A percentile compares a stretch with the other conserved stretches of the same genome.
Evolutionary conservation across 2,113 vertebrate species (phyloP).

Genomic region (Corydoras maculifer): DNA sequence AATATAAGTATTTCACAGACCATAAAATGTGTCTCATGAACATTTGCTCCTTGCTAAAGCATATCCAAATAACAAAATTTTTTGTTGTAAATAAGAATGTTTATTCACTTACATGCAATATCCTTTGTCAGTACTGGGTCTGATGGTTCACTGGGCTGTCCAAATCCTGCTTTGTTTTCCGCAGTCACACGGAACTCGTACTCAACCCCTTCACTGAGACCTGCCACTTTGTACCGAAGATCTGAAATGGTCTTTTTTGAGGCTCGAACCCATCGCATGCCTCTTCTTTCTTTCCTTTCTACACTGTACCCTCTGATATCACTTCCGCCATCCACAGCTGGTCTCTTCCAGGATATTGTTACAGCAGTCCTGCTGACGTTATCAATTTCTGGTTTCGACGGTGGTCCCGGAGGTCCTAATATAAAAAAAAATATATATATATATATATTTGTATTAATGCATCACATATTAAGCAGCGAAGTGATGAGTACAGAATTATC

Average conservation of each 20-base stretch:
- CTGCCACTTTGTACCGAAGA: conserved; percentile 89
- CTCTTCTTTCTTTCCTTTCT: conserved; percentile 90
- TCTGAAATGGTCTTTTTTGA: conserved; percentile 87
- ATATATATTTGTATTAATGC: background rate
- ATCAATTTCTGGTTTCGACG: conserved; percentile 85
- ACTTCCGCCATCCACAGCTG: conserved; percentile 85
- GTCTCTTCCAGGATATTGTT: conserved; percentile 93
- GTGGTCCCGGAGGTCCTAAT: conserved; percentile 80
- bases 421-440: conserved; percentile 26
- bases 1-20: no score
- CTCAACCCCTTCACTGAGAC: conserved; percentile 86
- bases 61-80: no score
- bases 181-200: conserved; percentile 97
- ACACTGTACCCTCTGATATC: conserved; percentile 92
- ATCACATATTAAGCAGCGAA: background rate
- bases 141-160: conserved; percentile 86
- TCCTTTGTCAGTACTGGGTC: conserved; percentile 82
- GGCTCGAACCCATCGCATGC: conserved; percentile 93
- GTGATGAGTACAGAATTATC: no score
- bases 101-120: conserved; percentile 78
- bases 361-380: conserved; percentile 83
- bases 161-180: conserved; percentile 95
- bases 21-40: no score
- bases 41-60: no score
- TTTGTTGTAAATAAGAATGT: background rate